Conservation (phyloP, 2,888 invertebrate genomes). For the Branchellion lobata region DNA sequence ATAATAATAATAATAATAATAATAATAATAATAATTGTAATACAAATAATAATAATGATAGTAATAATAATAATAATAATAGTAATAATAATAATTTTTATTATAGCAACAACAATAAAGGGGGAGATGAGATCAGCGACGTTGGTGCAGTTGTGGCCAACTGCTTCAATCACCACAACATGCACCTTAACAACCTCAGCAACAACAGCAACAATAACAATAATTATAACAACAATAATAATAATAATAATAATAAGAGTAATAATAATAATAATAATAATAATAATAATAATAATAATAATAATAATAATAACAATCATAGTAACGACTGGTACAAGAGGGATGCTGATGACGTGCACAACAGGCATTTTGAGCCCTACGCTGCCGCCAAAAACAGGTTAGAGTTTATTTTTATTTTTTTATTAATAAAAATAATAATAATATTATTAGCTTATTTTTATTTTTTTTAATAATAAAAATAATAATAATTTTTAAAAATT, state of each 20-base stretch:
- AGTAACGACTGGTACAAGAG: neutral
- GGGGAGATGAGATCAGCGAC: no score
- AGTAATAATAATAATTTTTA: neutral
- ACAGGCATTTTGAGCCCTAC: conserved; percentile 13
- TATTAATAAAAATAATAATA: neutral
- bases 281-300: no score
- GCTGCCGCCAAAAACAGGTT: conserved; percentile 28
- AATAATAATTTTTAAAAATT: conserved; percentile 12
- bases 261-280: no score
- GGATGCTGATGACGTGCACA: neutral
- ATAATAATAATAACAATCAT: neutral
- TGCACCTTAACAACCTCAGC: no score
- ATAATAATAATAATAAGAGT: neutral
- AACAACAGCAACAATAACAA: no score
- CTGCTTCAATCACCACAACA: no score
- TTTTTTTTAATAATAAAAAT: neutral
- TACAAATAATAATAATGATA: neutral
- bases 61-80: neutral
- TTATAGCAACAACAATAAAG: no score
- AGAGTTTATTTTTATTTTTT: neutral
- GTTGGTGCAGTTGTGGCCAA: no score
- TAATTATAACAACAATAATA: no score
- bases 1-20: neutral
- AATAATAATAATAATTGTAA: neutral
- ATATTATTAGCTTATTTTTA: neutral